Evolutionary conservation across 1,140 invertebrate species (phyloP).

Genomic region (Heliconius himera): DNA sequence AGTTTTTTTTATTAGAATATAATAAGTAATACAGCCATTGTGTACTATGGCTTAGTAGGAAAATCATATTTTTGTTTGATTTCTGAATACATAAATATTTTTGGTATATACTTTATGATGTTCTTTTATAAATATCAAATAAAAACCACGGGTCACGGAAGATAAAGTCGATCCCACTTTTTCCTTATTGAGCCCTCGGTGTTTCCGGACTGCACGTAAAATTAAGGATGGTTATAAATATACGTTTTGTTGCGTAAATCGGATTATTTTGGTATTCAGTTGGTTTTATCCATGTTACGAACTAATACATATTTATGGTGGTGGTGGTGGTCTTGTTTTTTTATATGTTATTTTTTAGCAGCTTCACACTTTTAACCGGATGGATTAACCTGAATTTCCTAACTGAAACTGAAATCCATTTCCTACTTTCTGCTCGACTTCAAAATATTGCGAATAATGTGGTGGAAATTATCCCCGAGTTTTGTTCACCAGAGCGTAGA

Average conservation of each 20-base stretch:
- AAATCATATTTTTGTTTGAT: no score
- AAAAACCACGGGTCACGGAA: conserved; percentile 5
- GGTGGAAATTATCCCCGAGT: no score
- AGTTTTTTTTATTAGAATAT: no score
- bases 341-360: neutral
- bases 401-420: no score
- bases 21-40: no score
- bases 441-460: no score
- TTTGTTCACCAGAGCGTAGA: no score
- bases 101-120: conserved; percentile 1
- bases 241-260: conserved; percentile 14
- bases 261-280: conserved; percentile 9
- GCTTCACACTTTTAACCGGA: no score
- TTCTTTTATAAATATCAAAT: conserved; percentile 8
- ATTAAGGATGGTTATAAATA: conserved; percentile 10
- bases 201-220: conserved; percentile 9
- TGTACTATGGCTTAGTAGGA: no score
- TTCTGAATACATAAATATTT: neutral
- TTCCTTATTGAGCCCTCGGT: conserved; percentile 15
- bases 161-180: neutral
- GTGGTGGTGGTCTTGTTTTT: neutral
- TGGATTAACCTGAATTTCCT: no score
- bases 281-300: conserved; percentile 1
- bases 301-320: neutral
- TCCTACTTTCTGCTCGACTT: no score